A percentile compares a stretch with the other conserved stretches of the same genome.
Evolutionary conservation across 2,888 invertebrate species (phyloP).

Genomic region (Hypsopygia costalis): DNA sequence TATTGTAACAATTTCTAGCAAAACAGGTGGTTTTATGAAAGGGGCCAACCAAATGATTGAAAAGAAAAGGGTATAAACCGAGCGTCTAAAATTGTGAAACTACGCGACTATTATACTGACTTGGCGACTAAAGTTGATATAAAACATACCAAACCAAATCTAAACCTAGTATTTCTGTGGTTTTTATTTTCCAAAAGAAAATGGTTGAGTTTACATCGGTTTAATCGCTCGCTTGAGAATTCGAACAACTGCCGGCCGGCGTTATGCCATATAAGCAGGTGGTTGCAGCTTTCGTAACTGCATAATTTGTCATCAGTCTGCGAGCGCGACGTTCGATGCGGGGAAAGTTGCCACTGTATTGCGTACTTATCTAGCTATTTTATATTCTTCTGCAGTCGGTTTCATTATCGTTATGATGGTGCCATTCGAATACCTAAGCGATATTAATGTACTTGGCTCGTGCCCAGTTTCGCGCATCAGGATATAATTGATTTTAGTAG

Average conservation of each 20-base stretch:
- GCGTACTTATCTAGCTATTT: slow-evolving; percentile 48
- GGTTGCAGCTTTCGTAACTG: slow-evolving; percentile 72
- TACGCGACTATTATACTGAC: no score
- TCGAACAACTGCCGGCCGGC: slow-evolving; percentile 42
- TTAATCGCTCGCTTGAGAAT: slow-evolving; percentile 26
- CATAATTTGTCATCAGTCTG: slow-evolving; percentile 53
- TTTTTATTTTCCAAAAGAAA: no score
- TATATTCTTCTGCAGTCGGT: slow-evolving; percentile 33
- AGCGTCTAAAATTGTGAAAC: no score
- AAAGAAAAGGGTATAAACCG: no score
- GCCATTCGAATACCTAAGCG: slow-evolving; percentile 19
- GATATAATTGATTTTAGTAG: slow-evolving; percentile 3
- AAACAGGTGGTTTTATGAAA: no score
- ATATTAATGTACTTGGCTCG: slow-evolving; percentile 31
- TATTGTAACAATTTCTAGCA: no score
- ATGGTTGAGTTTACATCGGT: slow-evolving; percentile 14
- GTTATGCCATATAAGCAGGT: slow-evolving; percentile 54
- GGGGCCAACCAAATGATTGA: no score
- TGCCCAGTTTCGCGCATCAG: slow-evolving; percentile 26
- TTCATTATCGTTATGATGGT: slow-evolving; percentile 19
- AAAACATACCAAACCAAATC: no score
- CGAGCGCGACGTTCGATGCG: slow-evolving; percentile 35
- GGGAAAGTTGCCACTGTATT: slow-evolving; percentile 68
- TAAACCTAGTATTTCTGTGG: no score
- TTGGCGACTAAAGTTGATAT: no score